Percentiles rank a stretch among this genome's conserved stretches.
Conservation (phyloP, 1,140 invertebrate species). For the Cydia splendana region DNA sequence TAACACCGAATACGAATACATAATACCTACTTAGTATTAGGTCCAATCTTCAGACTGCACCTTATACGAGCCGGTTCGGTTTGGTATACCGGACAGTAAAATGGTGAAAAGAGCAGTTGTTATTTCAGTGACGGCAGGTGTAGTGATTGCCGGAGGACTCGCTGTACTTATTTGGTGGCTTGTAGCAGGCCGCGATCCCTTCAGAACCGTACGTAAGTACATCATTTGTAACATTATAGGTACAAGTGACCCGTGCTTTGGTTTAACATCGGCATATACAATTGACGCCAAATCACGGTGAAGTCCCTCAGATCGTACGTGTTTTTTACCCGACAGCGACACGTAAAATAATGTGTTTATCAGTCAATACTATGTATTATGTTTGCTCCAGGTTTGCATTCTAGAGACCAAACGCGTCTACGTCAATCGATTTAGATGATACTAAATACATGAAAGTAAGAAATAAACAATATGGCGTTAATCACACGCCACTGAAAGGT, state of each 20-base stretch:
- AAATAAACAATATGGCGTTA: too few species aligned
- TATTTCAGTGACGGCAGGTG: conserved; percentile 38
- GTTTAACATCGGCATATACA: too few species aligned
- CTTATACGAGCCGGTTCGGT: not conserved
- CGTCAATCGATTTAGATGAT: too few species aligned
- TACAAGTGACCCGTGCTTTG: not conserved
- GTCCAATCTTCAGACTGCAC: conserved; percentile 6
- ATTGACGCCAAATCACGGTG: too few species aligned
- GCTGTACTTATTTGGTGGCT: conserved; percentile 64
- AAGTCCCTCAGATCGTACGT: too few species aligned
- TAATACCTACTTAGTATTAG: not conserved
- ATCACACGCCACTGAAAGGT: too few species aligned
- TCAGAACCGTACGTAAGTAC: conserved; percentile 54
- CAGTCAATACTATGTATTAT: too few species aligned
- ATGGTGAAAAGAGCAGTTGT: conserved; percentile 49
- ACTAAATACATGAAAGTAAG: too few species aligned
- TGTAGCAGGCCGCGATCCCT: conserved; percentile 39
- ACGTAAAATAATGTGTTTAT: too few species aligned
- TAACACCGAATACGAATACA: conserved; percentile 3
- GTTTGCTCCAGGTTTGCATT: too few species aligned
- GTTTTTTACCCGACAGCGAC: too few species aligned
- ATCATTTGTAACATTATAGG: not conserved
- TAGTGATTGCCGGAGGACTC: conserved; percentile 46
- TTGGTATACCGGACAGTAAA: conserved; percentile 12
- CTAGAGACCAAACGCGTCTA: too few species aligned